A percentile compares a stretch with the other conserved stretches of the same genome.
Conservation (phyloP, 2,113 vertebrate genomes). For the Eidolon helvum region DNA sequence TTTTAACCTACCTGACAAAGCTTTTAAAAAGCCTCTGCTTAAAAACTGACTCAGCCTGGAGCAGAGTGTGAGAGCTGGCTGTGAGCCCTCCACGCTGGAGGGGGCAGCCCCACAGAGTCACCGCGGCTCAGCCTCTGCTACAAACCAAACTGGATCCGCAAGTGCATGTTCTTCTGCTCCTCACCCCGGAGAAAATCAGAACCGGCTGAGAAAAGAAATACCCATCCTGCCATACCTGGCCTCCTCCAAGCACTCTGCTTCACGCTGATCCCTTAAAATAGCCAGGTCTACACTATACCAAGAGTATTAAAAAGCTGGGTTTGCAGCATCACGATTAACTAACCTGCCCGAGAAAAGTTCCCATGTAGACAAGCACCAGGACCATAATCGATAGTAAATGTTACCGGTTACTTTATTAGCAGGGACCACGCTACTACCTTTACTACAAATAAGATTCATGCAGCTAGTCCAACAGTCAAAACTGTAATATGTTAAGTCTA, state of each 20-base stretch:
- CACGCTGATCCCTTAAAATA: background rate
- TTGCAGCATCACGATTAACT: background rate
- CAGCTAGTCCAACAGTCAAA: background rate
- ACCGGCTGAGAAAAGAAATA: background rate
- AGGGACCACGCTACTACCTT: background rate
- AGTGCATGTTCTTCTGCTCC: background rate
- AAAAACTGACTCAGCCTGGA: conserved; percentile 51
- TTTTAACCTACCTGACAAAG: conserved; percentile 64
- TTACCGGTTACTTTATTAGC: background rate
- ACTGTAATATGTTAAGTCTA: background rate
- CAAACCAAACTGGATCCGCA: background rate
- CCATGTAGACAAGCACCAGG: background rate
- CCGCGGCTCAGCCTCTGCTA: background rate
- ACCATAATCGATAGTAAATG: background rate
- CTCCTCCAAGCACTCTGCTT: background rate
- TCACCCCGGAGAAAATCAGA: background rate
- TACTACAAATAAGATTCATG: background rate
- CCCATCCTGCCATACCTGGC: background rate
- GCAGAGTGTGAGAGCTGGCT: background rate
- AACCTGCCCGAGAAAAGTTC: background rate
- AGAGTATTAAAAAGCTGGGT: background rate
- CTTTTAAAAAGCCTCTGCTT: conserved; percentile 49
- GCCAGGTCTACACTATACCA: background rate
- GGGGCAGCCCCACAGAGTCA: background rate
- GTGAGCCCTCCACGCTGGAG: background rate